Evolutionary conservation across 2,888 invertebrate genomes (phyloP).

Genomic region (Lasioglossum vierecki): DNA sequence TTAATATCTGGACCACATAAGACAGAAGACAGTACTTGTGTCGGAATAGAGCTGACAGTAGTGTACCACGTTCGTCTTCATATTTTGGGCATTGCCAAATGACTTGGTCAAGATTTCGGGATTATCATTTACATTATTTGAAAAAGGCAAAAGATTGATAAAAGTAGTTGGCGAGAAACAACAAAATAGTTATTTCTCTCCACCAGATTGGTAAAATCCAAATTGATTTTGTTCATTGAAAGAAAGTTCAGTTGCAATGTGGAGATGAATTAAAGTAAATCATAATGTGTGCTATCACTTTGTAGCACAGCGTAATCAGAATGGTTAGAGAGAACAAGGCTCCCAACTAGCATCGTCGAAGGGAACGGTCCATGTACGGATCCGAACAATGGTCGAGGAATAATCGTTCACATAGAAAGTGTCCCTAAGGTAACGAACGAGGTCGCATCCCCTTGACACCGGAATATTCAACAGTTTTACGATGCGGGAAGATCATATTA

Average conservation of each 20-base stretch:
- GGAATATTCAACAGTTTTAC: slow-evolving; percentile 46
- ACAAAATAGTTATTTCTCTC: no score
- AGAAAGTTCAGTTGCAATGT: neutral
- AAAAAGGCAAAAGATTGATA: no score
- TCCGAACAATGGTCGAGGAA: neutral
- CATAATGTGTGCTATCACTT: neutral
- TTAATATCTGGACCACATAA: no score
- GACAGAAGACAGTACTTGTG: no score
- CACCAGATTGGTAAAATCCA: no score
- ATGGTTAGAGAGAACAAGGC: neutral
- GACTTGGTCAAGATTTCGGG: no score
- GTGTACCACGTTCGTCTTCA: no score
- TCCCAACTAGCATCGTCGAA: neutral
- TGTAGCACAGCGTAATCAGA: neutral
- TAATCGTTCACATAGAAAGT: slow-evolving; percentile 16
- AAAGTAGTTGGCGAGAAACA: no score
- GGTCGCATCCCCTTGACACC: slow-evolving; percentile 40
- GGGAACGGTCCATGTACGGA: neutral
- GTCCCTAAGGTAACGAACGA: neutral
- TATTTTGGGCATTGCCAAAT: no score
- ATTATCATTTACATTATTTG: no score
- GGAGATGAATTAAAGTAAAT: neutral
- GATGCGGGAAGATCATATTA: slow-evolving; percentile 60
- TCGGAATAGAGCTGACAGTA: no score
- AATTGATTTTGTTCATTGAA: no score